These are phyloP conservation scores for Piliocolobus tephrosceles DNA, from an alignment of 2,113 vertebrate genomes.

Conservation along the genomic window DNA sequence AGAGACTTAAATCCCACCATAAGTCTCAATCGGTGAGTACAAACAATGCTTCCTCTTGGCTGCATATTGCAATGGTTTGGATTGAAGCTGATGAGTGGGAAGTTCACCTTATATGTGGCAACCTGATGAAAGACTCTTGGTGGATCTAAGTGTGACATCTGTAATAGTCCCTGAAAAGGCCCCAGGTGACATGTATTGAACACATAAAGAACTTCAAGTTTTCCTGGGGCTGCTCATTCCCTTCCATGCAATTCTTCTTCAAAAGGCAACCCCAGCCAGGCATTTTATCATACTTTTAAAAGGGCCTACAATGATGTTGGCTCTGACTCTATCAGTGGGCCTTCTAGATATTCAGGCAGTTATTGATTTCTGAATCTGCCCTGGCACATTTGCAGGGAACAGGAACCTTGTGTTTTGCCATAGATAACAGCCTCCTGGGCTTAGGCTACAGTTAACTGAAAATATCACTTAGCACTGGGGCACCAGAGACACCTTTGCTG, in stretches of 20 bases:
- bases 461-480: background rate
- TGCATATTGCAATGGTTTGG: background rate
- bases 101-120: background rate
- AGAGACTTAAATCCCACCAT: background rate
- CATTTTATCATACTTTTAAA: background rate
- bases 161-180: background rate
- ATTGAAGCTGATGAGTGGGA: background rate
- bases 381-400: background rate
- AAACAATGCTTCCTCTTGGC: background rate
- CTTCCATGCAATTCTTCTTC: background rate
- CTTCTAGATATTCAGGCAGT: constrained; percentile 7
- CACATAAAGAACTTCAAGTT: background rate
- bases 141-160: background rate
- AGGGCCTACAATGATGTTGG: background rate
- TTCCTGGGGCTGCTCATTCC: background rate
- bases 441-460: background rate
- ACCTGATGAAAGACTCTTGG: background rate
- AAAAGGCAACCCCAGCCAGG: background rate
- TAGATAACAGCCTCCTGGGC: background rate
- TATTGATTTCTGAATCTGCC: background rate
- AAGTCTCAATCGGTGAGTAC: background rate
- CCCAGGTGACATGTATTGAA: background rate
- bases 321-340: background rate
- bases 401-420: background rate
- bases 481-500: background rate